Conservation (phyloP, 2,888 invertebrate genomes). For the Escarpia spicata region DNA sequence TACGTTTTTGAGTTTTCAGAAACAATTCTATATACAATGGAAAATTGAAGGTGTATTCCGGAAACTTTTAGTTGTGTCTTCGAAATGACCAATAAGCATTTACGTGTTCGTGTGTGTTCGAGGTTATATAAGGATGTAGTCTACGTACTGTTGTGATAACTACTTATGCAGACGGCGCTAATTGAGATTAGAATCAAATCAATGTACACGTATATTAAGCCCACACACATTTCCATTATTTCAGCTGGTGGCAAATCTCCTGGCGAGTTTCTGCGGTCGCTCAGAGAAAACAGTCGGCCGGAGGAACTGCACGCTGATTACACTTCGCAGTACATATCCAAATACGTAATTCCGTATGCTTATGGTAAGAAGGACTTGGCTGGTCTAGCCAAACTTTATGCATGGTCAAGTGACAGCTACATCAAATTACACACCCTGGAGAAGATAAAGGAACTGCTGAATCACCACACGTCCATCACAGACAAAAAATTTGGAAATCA, state of each 20-base stretch:
- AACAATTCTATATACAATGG: no score
- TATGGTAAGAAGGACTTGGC: background rate
- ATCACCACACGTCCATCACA: background rate
- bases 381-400: background rate
- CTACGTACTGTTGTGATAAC: background rate
- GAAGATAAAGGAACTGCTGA: background rate
- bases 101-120: no score
- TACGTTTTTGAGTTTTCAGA: no score
- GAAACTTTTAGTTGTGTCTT: no score
- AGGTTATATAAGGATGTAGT: no score
- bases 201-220: background rate
- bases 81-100: no score
- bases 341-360: constrained; percentile 9
- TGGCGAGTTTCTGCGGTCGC: background rate
- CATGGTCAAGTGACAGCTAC: background rate
- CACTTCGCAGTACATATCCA: background rate
- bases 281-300: background rate
- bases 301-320: constrained; percentile 1
- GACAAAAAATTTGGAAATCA: background rate
- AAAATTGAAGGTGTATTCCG: no score
- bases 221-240: background rate
- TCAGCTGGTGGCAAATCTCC: background rate
- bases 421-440: background rate
- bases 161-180: background rate
- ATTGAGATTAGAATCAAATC: background rate